Conservation (phyloP, 1,140 invertebrate genomes). For the Dufourea novaeangliae region DNA sequence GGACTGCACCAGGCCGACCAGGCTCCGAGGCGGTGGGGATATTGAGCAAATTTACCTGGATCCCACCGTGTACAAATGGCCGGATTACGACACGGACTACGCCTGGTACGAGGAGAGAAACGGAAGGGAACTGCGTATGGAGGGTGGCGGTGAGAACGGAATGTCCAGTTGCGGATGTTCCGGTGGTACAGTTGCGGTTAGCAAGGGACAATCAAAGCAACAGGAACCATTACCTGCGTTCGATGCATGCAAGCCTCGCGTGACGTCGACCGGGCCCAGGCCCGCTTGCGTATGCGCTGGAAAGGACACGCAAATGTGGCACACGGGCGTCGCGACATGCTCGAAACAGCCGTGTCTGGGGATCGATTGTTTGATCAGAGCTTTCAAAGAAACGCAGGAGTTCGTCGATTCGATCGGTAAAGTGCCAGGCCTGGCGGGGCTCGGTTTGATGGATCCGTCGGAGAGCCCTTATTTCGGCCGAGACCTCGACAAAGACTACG, state of each 20-base stretch:
- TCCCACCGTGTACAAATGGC: background rate
- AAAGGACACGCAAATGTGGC: conserved; percentile 37
- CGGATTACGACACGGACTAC: conserved; percentile 35
- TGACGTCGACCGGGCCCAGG: background rate
- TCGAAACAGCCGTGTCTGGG: conserved; percentile 63
- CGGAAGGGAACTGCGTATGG: conserved; percentile 30
- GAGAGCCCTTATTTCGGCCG: conserved; percentile 75
- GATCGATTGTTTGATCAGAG: conserved; percentile 70
- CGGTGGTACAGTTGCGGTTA: background rate
- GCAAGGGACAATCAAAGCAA: background rate
- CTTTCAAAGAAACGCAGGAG: conserved; percentile 72
- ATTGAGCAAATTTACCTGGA: conserved; percentile 19
- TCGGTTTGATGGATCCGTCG: conserved; percentile 73
- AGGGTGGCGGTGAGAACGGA: conserved; percentile 39
- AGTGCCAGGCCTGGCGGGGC: conserved; percentile 69
- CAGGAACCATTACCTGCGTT: background rate
- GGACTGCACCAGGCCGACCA: background rate
- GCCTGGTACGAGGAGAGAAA: conserved; percentile 37
- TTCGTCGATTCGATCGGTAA: conserved; percentile 75
- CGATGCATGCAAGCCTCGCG: conserved; percentile 3
- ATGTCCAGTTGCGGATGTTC: conserved; percentile 28
- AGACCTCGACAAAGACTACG: conserved; percentile 39
- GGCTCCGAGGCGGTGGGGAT: conserved; percentile 56
- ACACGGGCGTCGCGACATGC: conserved; percentile 34
- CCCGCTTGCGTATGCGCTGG: conserved; percentile 55